phyloP scores from a whole-genome alignment of 1,140 invertebrate genomes.

The Hormaphis cornu region DNA sequence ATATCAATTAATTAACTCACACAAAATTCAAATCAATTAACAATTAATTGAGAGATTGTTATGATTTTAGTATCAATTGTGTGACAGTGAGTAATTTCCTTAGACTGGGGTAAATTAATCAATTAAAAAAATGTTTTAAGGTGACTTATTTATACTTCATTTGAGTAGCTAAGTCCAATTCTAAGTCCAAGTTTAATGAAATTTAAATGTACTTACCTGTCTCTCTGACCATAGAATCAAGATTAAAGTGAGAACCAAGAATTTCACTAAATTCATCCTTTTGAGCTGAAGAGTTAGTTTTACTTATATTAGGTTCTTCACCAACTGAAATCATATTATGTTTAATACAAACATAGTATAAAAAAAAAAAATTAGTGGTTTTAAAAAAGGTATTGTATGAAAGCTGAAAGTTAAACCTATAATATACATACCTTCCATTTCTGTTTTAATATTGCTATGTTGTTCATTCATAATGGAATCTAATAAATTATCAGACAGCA shows the following conservation, averaged over 20 bases:
- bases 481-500: slow-evolving; percentile 56
- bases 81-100: too few relatives aligned
- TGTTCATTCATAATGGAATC: slow-evolving; percentile 67
- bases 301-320: slow-evolving; percentile 14
- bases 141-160: too few relatives aligned
- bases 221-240: slow-evolving; percentile 62
- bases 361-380: not conserved
- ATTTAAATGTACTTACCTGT: slow-evolving; percentile 43
- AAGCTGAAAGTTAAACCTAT: too few relatives aligned
- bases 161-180: too few relatives aligned
- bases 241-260: slow-evolving; percentile 55
- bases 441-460: slow-evolving; percentile 47
- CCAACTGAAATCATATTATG: not conserved
- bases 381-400: not conserved
- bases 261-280: slow-evolving; percentile 62
- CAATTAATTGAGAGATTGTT: too few relatives aligned
- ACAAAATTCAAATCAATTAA: too few relatives aligned
- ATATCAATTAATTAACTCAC: too few relatives aligned
- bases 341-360: not conserved
- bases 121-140: too few relatives aligned
- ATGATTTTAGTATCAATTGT: too few relatives aligned
- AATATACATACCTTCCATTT: slow-evolving; percentile 6
- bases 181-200: too few relatives aligned
- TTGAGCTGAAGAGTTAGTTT: slow-evolving; percentile 9
- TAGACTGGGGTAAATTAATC: too few relatives aligned